phyloP scores from a whole-genome alignment of 2,113 vertebrate species.

The Genyomyrus donnyi region DNA sequence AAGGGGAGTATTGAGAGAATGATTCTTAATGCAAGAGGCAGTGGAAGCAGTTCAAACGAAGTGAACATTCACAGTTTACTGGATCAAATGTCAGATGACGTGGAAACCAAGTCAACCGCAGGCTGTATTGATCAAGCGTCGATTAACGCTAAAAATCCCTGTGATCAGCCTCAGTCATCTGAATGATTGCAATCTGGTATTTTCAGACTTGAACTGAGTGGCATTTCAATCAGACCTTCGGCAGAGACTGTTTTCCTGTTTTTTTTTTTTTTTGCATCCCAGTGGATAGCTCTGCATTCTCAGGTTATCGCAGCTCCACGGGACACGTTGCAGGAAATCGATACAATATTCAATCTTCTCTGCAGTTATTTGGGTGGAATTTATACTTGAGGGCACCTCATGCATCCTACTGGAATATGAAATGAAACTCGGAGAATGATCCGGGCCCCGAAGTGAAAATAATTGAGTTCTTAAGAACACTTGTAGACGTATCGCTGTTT shows the following conservation, averaged over 20 bases:
- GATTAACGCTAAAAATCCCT: background rate
- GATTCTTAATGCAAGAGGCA: background rate
- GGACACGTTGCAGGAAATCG: background rate
- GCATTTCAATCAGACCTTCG: background rate
- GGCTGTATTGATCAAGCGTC: background rate
- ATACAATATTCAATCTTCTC: background rate
- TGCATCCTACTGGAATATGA: background rate
- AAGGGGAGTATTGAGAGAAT: background rate
- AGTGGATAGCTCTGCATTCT: background rate
- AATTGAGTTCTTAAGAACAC: background rate
- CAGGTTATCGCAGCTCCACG: background rate
- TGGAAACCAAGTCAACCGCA: background rate
- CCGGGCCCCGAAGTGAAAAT: background rate
- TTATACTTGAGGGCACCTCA: background rate
- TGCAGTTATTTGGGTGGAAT: background rate
- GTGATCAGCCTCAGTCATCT: background rate
- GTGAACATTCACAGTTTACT: background rate
- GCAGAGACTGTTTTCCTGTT: background rate
- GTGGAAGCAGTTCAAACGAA: background rate
- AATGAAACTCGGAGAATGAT: background rate
- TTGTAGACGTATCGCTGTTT: background rate
- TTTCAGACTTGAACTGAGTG: background rate
- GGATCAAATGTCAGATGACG: background rate
- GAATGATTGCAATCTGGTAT: constrained; percentile 3
- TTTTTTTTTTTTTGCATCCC: background rate